phyloP scores from a whole-genome alignment of 2,797 vertebrate genomes.

The Sebastes melanostomus region DNA sequence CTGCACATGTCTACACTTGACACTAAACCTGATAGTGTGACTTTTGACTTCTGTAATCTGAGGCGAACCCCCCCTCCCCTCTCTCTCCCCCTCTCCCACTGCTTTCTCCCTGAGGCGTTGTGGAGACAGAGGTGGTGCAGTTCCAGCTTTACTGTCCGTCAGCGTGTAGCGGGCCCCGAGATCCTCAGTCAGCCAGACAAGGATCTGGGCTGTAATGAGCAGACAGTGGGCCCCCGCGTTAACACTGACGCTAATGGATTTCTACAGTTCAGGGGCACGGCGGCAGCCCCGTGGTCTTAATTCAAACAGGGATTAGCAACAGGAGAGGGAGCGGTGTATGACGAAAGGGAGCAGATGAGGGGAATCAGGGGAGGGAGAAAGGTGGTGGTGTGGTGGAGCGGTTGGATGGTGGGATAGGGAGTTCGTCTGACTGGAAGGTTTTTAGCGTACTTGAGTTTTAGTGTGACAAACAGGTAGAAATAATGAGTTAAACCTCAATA shows the following conservation, averaged over 20 bases:
- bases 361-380: not conserved
- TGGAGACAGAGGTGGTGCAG: constrained; percentile 25
- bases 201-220: constrained; percentile 57
- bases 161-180: constrained; percentile 1
- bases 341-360: constrained; percentile 23
- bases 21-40: constrained; percentile 15
- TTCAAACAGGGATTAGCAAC: constrained; percentile 58
- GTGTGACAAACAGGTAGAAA: not conserved
- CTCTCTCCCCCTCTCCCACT: not conserved
- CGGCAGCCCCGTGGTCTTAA: constrained; percentile 43
- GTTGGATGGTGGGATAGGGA: not conserved
- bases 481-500: not conserved
- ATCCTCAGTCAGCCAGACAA: constrained; percentile 33
- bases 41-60: constrained; percentile 46
- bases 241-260: constrained; percentile 69
- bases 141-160: constrained; percentile 33
- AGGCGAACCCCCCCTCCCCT: not conserved
- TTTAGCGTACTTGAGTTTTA: not conserved
- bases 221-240: constrained; percentile 43
- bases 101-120: constrained; percentile 16
- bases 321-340: constrained; percentile 1
- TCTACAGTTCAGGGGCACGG: constrained; percentile 55
- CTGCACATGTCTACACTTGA: not conserved
- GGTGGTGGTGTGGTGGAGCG: not conserved
- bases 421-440: not conserved